Evolutionary conservation across 2,888 invertebrate genomes (phyloP), one percentile per base, ranked within the genome.

Genomic region (Microdon myrmicae): DNA sequence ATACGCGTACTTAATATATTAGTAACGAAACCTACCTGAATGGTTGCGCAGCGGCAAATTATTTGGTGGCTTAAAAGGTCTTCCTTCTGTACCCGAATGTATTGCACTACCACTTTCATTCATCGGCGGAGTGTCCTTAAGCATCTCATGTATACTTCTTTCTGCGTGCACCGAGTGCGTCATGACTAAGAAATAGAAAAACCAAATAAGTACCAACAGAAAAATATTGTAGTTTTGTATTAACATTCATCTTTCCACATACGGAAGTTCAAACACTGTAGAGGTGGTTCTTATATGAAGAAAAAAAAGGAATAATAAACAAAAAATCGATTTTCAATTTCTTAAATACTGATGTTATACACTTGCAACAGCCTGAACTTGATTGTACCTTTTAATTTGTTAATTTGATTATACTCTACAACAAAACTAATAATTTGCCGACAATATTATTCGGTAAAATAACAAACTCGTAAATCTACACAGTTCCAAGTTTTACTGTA

Each of bases 61-160:
- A 31, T 84, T 85, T 31, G 88, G 86, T 67, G 83, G 82, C 41
- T 84, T 85, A 19, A 85, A 84, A 44, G 86, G 85, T 70, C 82
- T 85, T 17, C 87, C 85, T 71, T 90, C 88, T 6, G 88, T 88
- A 56, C 88, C 89, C 8, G 89, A 87, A 68, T 88, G 89, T 68
- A 89, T 87, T 22, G 89, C 87, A 73, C 85, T 88, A 70, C 86
- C 88, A 68, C 87, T 88, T 72, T 88, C 89, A 68, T 90, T 89
- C 73, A 90, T 84, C 23, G 90, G 86, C 37, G 91, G 89, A 31
- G 90, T 87, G 73, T 92, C 91, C 77, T 90, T 91, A 58, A 92
- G 79, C 91, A 91, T 91, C 82, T 92, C 91, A 77, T 92, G 91
- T 75, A 92, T 90, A 71, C 79, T 79, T 32, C 78, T 73, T 68